Evolutionary conservation across 1,140 invertebrate species (phyloP).

Genomic region (Ganaspis sp.): DNA sequence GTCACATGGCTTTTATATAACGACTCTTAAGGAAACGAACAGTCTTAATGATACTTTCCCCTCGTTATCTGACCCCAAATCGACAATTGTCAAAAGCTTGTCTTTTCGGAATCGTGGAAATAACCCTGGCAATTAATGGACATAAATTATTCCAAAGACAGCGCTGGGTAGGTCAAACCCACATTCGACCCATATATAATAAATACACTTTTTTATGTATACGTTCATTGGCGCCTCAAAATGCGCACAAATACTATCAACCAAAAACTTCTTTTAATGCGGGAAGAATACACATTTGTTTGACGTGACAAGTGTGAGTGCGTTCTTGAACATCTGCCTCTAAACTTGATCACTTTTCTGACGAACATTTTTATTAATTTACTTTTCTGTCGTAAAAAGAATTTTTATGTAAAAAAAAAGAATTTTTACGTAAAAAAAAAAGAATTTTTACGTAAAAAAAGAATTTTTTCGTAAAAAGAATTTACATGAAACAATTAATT

Average conservation of each 20-base stretch:
- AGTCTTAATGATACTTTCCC: conserved; percentile 13
- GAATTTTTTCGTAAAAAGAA: no score
- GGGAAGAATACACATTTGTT: no score
- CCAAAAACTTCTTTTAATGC: neutral
- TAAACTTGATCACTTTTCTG: conserved; percentile 53
- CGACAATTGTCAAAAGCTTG: conserved; percentile 13
- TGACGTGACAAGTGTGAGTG: neutral
- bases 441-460: no score
- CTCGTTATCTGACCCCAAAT: conserved; percentile 9
- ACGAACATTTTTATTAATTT: neutral
- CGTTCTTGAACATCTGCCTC: conserved; percentile 61
- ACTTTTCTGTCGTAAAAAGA: neutral
- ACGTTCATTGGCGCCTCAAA: neutral
- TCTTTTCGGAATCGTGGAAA: neutral
- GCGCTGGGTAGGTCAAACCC: neutral
- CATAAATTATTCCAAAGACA: neutral
- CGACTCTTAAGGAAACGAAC: neutral
- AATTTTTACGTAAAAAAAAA: no score
- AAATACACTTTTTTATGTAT: neutral
- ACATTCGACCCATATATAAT: neutral
- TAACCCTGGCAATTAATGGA: neutral
- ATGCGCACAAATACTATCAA: neutral
- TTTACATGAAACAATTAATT: no score
- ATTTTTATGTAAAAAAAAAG: no score
- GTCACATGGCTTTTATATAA: neutral